Evolutionary conservation across 2,888 invertebrate genomes (phyloP), one percentile per base, ranked within the genome.

Genomic region (Lochmaea crataegi): DNA sequence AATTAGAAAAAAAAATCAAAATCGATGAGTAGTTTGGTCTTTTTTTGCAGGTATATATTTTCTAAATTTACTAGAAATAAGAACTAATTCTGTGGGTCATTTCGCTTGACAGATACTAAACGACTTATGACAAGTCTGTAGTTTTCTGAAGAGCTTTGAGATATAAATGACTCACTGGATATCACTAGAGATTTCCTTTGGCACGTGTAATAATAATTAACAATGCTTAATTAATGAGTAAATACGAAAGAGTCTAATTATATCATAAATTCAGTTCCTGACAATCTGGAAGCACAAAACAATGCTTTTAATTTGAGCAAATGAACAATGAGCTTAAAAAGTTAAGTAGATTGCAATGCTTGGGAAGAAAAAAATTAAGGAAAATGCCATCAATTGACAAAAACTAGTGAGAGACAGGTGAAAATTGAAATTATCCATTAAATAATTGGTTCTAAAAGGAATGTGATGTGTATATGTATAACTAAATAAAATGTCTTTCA

Each of bases 171-270:
- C 16, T 61, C 61, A 10, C n/a, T 14, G 26, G 16, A 41, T 41
- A 69, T 26, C 42, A 64, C 57, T 70, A 64, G 56, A 70, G 56
- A 70, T 64, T 64, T 70, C 64, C 69, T 70, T 70, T 70, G 69
- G 69, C 69, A 70, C 69, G 26, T 32, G 26, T 22, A 64, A 16
- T 70, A 64, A 26, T 53, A 69, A 51, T 51, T 65, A 65, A 32
- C 32, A 53, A 53, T 65, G 42, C 38, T 66, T 66, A 66, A 56
- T n/a, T 66, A 56, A 56, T 16, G 51, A 65, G 65, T 65, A 51
- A 65, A 12, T 48, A 53, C 16, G 18, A 7, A 5, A 32, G n/a
- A 32, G 26, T 53, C 16, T 16, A 53, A 53, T 16, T 16, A 16
- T 53, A 16, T 16, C 51, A 53, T 16, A 53, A 53, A 53, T 53